Percentiles rank a stretch among this genome's conserved stretches.
Conservation (phyloP, 2,797 vertebrate genomes). For the Sebastes melanostomus region DNA sequence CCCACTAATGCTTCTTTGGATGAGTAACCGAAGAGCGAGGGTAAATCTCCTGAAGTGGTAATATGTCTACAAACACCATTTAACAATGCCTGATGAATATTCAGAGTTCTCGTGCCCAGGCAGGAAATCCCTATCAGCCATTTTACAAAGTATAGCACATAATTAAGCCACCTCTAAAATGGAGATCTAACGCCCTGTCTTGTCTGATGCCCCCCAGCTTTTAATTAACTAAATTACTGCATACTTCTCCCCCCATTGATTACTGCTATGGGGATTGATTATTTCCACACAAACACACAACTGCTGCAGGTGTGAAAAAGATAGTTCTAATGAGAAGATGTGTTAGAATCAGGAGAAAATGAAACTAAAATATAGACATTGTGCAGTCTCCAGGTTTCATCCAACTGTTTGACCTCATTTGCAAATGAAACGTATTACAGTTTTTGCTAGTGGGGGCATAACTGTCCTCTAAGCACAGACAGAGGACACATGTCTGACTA, state of each 20-base stretch:
- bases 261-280: constrained; percentile 79
- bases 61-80: constrained; percentile 76
- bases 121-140: constrained; percentile 75
- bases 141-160: constrained; percentile 76
- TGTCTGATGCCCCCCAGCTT: constrained; percentile 81
- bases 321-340: constrained; percentile 57
- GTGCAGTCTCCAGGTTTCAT: constrained; percentile 10
- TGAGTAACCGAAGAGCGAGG: constrained; percentile 52
- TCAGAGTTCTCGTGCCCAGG: constrained; percentile 61
- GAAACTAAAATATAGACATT: constrained; percentile 43
- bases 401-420: constrained; percentile 36
- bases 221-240: constrained; percentile 86
- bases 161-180: constrained; percentile 81
- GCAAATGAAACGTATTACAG: constrained; percentile 35
- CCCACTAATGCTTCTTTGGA: constrained; percentile 46
- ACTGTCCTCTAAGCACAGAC: constrained; percentile 53
- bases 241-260: constrained; percentile 79
- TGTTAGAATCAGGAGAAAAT: constrained; percentile 40
- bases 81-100: constrained; percentile 85
- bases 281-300: constrained; percentile 60
- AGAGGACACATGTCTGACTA: constrained; percentile 43
- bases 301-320: constrained; percentile 62
- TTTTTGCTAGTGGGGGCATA: constrained; percentile 21
- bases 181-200: constrained; percentile 68
- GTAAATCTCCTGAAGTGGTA: constrained; percentile 65